Percentiles rank a stretch among this genome's conserved stretches.
phyloP scores from a whole-genome alignment of 2,888 invertebrate species.

The Lacanobia oleracea region DNA sequence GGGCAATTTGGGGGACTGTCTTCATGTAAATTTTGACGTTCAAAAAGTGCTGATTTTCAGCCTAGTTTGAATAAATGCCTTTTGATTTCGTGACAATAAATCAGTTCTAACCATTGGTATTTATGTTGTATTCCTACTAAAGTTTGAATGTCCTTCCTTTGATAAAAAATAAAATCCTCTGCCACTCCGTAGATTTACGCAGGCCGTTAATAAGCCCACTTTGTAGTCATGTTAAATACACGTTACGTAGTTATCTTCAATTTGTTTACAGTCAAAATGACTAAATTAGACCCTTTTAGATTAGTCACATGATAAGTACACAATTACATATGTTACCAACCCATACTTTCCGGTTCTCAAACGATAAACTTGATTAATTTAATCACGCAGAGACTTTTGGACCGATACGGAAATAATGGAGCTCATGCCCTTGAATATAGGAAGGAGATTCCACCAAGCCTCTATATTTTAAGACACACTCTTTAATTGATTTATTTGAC shows the following conservation, averaged over 20 bases:
- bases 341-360: conserved; percentile 2
- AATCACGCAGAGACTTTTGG: conserved; percentile 10
- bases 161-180: too few relatives aligned
- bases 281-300: neutral
- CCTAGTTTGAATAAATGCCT: too few relatives aligned
- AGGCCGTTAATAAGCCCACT: neutral
- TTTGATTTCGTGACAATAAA: too few relatives aligned
- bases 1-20: too few relatives aligned
- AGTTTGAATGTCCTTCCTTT: too few relatives aligned
- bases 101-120: too few relatives aligned
- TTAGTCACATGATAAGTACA: neutral
- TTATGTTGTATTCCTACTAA: too few relatives aligned
- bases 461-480: neutral
- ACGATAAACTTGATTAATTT: neutral
- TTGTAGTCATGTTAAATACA: neutral
- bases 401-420: conserved; percentile 33
- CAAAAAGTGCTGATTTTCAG: too few relatives aligned
- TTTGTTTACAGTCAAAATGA: neutral
- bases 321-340: neutral
- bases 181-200: too few relatives aligned
- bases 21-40: too few relatives aligned
- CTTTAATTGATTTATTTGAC: neutral
- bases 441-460: conserved; percentile 8
- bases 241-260: neutral
- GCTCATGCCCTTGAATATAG: conserved; percentile 9